A percentile compares a stretch with the other conserved stretches of the same genome.
phyloP scores from a whole-genome alignment of 2,113 vertebrate genomes.

The Holacanthus passer region DNA sequence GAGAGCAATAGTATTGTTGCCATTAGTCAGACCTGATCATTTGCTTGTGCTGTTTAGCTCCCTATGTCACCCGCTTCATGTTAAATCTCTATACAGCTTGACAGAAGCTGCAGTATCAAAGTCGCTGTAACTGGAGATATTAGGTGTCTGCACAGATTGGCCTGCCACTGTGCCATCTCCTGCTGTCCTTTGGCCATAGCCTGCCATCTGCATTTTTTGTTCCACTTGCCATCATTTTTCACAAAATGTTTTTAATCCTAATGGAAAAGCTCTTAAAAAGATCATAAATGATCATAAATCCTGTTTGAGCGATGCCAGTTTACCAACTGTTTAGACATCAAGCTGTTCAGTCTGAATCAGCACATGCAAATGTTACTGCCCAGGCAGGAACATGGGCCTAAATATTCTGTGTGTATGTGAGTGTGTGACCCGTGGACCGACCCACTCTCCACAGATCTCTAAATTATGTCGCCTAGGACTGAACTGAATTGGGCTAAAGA shows the following conservation, averaged over 20 bases:
- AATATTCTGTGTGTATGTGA: too few species aligned
- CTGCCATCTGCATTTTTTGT: constrained; percentile 2
- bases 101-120: constrained; percentile 10
- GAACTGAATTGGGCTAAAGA: constrained; percentile 1
- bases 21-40: constrained; percentile 1
- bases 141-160: not conserved
- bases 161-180: constrained; percentile 1
- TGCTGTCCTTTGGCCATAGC: constrained; percentile 5
- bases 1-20: not conserved
- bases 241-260: constrained; percentile 32
- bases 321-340: not conserved
- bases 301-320: constrained; percentile 7
- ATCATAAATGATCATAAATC: constrained; percentile 17
- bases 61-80: not conserved
- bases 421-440: not conserved
- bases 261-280: constrained; percentile 30
- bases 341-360: not conserved
- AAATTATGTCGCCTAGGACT: not conserved
- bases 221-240: constrained; percentile 23
- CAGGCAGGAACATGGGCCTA: too few species aligned
- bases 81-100: not conserved
- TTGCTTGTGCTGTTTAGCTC: not conserved
- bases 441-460: constrained; percentile 2
- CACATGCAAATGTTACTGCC: not conserved
- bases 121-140: not conserved